Conservation (phyloP, 2,113 vertebrate species). For the Axis porcinus region DNA sequence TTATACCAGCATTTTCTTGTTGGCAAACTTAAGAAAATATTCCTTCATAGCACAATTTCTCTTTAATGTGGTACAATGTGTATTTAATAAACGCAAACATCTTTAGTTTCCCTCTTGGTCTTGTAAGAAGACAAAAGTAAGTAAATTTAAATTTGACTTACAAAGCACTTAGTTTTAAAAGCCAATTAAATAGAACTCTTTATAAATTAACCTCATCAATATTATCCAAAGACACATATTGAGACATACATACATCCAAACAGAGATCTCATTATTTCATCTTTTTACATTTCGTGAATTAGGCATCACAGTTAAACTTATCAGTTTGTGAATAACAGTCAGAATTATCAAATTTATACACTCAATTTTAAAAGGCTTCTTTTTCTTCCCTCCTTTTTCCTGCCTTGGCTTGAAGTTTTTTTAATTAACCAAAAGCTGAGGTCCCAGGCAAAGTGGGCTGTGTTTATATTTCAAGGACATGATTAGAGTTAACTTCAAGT, state of each 20-base stretch:
- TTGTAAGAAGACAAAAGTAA: background rate
- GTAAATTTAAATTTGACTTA: background rate
- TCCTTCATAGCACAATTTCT: background rate
- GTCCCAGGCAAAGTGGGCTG: background rate
- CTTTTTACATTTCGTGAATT: background rate
- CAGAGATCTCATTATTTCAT: background rate
- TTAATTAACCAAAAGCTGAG: background rate
- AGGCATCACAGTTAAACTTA: background rate
- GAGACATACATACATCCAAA: background rate
- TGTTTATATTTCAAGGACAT: background rate
- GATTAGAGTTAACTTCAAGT: background rate
- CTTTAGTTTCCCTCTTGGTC: background rate
- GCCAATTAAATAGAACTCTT: background rate
- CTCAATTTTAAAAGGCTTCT: background rate
- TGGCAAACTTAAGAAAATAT: background rate
- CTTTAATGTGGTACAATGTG: background rate
- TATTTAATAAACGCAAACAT: background rate
- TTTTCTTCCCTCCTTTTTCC: background rate
- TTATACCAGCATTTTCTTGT: background rate
- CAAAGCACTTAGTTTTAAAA: background rate
- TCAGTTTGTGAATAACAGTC: background rate
- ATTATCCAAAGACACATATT: background rate
- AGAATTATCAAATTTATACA: background rate
- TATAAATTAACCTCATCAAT: background rate
- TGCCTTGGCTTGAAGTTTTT: background rate